Conservation (phyloP, 1,140 invertebrate genomes). For the Metaphire vulgaris region DNA sequence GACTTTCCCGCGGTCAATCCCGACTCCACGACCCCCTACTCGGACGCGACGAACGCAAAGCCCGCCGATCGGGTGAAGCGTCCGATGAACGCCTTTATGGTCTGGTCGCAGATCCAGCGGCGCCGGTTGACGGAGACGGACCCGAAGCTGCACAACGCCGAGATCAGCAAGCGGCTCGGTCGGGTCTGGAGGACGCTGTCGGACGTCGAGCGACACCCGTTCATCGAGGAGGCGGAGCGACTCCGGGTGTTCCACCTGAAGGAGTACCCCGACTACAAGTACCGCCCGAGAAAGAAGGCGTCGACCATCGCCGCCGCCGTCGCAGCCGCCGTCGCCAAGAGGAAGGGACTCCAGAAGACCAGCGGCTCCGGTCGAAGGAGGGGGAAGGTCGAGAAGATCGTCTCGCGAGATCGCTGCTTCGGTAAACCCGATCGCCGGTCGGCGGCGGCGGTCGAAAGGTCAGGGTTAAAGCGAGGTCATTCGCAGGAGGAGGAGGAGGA, state of each 20-base stretch:
- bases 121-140: constrained; percentile 94
- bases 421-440: too few species aligned
- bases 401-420: too few species aligned
- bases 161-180: constrained; percentile 97
- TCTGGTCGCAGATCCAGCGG: constrained; percentile 69
- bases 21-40: constrained; percentile 11
- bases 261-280: constrained; percentile 97
- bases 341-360: background rate
- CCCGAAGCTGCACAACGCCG: constrained; percentile 99
- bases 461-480: too few species aligned
- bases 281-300: constrained; percentile 57
- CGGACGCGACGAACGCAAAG: constrained; percentile 16
- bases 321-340: background rate
- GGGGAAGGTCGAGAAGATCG: too few species aligned
- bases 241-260: constrained; percentile 93
- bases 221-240: constrained; percentile 96
- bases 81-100: constrained; percentile 53
- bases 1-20: background rate
- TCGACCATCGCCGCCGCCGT: too few species aligned
- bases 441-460: too few species aligned
- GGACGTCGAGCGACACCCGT: constrained; percentile 76
- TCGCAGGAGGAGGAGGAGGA: background rate
- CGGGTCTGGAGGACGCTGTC: constrained; percentile 28
- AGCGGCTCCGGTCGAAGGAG: background rate
- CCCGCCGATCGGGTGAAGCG: constrained; percentile 38